phyloP scores from a whole-genome alignment of 2,113 vertebrate genomes.

The Chroicocephalus ridibundus region DNA sequence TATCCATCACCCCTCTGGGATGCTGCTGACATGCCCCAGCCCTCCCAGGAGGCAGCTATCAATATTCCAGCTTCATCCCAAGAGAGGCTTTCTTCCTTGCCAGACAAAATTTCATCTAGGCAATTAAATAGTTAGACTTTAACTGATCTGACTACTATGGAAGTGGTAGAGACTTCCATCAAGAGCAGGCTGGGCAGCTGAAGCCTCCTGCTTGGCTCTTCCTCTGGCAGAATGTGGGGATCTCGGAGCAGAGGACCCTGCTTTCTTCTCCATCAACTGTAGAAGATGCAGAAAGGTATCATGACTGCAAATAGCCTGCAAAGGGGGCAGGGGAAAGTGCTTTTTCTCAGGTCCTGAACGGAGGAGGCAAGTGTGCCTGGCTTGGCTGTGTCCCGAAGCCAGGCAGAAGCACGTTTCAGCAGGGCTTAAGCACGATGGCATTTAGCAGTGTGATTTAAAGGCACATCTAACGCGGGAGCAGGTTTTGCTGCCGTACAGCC shows the following conservation, averaged over 20 bases:
- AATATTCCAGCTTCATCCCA: neutral
- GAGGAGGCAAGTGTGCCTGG: neutral
- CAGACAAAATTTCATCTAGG: neutral
- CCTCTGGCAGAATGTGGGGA: neutral
- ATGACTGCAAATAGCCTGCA: rapidly evolving
- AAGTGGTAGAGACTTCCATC: neutral
- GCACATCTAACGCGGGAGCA: neutral
- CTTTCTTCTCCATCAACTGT: neutral
- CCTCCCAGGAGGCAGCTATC: neutral
- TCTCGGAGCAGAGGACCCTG: neutral
- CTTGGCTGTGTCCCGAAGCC: neutral
- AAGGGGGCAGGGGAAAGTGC: neutral
- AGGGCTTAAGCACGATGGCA: neutral
- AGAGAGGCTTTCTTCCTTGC: neutral
- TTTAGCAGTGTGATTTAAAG: neutral
- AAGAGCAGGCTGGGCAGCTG: neutral
- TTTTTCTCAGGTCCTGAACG: neutral
- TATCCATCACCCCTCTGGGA: neutral
- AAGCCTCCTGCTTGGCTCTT: neutral
- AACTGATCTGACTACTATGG: neutral
- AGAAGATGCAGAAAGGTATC: neutral
- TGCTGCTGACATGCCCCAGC: neutral
- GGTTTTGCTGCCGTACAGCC: neutral
- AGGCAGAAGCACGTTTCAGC: neutral
- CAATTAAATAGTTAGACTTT: neutral